Percentiles rank a stretch among this genome's conserved stretches.
phyloP scores from a whole-genome alignment of 2,797 vertebrate species.

The Epinephelus coioides region DNA sequence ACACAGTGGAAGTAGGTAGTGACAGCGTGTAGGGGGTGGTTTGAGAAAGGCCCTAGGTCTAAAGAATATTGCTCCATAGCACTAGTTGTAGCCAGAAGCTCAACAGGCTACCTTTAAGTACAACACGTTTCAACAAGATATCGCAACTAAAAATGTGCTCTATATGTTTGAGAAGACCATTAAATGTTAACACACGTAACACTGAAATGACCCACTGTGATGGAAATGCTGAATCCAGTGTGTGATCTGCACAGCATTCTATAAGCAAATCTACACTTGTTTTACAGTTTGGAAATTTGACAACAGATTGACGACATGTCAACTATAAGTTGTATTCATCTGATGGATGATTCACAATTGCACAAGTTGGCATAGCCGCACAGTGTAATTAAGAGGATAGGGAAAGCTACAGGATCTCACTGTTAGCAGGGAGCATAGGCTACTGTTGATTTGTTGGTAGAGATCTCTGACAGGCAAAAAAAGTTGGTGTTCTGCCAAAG shows the following conservation, averaged over 20 bases:
- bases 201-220: not conserved
- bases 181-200: not conserved
- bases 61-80: no score
- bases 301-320: slow-evolving; percentile 15
- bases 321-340: slow-evolving; percentile 9
- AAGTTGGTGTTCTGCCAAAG: slow-evolving; percentile 52
- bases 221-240: slow-evolving; percentile 2
- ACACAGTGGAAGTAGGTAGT: no score
- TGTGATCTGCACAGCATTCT: not conserved
- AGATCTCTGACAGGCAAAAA: slow-evolving; percentile 41
- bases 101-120: no score
- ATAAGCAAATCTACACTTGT: slow-evolving; percentile 8
- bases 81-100: no score
- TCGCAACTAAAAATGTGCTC: not conserved
- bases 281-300: slow-evolving; percentile 1
- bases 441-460: slow-evolving; percentile 47
- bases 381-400: slow-evolving; percentile 23
- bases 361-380: slow-evolving; percentile 1
- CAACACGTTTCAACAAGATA: no score
- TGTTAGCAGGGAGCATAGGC: slow-evolving; percentile 20
- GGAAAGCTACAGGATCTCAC: slow-evolving; percentile 3
- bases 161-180: not conserved
- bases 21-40: no score
- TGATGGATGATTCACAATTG: slow-evolving; percentile 7
- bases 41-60: no score